phyloP scores from a whole-genome alignment of 2,113 vertebrate species.

The Limnothrissa miodon region DNA sequence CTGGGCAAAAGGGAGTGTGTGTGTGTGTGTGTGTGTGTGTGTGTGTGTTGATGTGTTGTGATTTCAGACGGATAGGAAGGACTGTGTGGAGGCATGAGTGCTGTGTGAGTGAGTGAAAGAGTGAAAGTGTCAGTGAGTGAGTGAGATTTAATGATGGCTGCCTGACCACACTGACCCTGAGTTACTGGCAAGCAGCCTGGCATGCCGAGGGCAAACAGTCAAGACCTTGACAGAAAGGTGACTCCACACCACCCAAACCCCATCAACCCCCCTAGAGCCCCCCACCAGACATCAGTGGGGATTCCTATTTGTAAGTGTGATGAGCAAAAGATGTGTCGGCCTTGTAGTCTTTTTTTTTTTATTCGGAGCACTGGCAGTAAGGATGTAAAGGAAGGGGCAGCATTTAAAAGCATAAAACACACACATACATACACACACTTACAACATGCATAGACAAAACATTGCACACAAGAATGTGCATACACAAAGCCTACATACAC shows the following conservation, averaged over 20 bases:
- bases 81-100: neutral
- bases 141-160: neutral
- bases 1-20: neutral
- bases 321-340: neutral
- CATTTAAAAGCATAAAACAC: conserved; percentile 35
- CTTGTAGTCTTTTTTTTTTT: conserved; percentile 25
- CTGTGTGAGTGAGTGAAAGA: neutral
- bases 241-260: neutral
- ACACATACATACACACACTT: neutral
- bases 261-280: neutral
- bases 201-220: neutral
- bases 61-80: neutral
- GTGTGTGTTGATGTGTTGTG: no score
- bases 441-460: no score
- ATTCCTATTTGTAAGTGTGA: neutral
- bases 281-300: neutral
- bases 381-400: conserved; percentile 20
- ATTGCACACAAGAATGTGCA: no score
- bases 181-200: neutral
- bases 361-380: conserved; percentile 11
- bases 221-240: neutral
- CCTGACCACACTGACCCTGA: neutral
- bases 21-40: no score
- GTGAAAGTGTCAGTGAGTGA: neutral
- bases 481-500: no score